Conservation (phyloP, 2,113 vertebrate species). For the Apteryx mantelli region DNA sequence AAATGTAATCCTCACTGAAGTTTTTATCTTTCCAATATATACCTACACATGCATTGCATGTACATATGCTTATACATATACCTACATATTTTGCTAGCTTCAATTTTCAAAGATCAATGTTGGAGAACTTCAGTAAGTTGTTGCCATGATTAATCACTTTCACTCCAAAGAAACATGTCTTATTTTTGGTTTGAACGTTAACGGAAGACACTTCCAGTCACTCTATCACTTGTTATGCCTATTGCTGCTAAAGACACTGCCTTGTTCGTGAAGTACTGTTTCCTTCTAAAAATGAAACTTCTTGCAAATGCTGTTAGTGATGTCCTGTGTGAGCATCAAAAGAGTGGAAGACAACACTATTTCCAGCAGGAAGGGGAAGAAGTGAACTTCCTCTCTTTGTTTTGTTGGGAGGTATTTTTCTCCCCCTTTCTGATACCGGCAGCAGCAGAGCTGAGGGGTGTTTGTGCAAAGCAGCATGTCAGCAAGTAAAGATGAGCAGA, state of each 20-base stretch:
- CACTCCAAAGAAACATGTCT: not conserved
- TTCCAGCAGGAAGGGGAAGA: not conserved
- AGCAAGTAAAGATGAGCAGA: not conserved
- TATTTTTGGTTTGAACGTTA: not conserved
- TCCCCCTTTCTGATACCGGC: not conserved
- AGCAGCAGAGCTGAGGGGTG: not conserved
- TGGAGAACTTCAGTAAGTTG: not conserved
- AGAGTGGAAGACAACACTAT: not conserved
- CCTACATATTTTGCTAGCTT: not conserved
- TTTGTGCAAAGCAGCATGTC: not conserved
- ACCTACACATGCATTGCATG: not conserved
- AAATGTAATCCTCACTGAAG: not conserved
- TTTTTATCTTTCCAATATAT: not conserved
- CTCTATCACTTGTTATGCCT: accelerated
- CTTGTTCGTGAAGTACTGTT: not conserved
- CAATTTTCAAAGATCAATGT: not conserved
- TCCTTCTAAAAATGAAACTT: not conserved
- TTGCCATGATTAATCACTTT: not conserved
- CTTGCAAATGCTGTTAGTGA: not conserved
- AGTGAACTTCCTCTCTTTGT: not conserved
- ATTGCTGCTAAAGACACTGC: not conserved
- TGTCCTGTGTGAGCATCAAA: not conserved
- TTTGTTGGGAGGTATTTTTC: not conserved
- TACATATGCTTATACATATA: not conserved
- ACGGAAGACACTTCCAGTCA: not conserved